These are phyloP conservation scores for Alviniconcha strummeri DNA, from an alignment of 2,888 invertebrate genomes.

Conservation along the genomic window DNA sequence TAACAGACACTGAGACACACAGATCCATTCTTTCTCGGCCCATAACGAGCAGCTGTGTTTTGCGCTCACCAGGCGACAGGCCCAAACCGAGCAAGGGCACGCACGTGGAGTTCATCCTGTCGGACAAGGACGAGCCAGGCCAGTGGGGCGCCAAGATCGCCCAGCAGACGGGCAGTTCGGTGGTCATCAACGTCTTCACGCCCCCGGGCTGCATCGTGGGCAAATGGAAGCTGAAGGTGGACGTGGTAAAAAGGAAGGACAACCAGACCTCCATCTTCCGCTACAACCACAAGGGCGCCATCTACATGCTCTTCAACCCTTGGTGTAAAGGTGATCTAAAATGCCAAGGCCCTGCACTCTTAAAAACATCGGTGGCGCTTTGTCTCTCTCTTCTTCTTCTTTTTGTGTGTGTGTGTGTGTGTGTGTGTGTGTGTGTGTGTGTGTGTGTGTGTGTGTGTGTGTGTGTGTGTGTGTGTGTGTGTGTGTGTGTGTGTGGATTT, in stretches of 20 bases:
- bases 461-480: neutral
- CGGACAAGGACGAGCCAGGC: slow-evolving; percentile 50
- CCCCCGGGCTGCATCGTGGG: slow-evolving; percentile 58
- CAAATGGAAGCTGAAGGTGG: slow-evolving; percentile 59
- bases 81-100: slow-evolving; percentile 59
- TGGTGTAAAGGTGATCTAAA: slow-evolving; percentile 84
- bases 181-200: slow-evolving; percentile 52
- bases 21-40: neutral
- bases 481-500: neutral
- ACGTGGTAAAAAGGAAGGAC: slow-evolving; percentile 49
- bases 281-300: slow-evolving; percentile 73
- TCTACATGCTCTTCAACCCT: slow-evolving; percentile 91
- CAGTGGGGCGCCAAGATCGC: slow-evolving; percentile 59
- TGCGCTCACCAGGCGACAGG: slow-evolving; percentile 45
- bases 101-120: slow-evolving; percentile 54
- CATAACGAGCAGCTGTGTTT: neutral
- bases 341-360: too few relatives aligned
- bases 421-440: neutral
- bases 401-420: neutral
- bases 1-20: neutral
- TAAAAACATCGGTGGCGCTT: too few relatives aligned
- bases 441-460: neutral
- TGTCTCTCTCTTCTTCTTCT: neutral
- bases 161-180: slow-evolving; percentile 33
- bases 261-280: slow-evolving; percentile 39